Percentiles rank a stretch among this genome's conserved stretches.
Conservation (phyloP, 2,797 vertebrate species). For the Hoplostethus atlanticus region DNA sequence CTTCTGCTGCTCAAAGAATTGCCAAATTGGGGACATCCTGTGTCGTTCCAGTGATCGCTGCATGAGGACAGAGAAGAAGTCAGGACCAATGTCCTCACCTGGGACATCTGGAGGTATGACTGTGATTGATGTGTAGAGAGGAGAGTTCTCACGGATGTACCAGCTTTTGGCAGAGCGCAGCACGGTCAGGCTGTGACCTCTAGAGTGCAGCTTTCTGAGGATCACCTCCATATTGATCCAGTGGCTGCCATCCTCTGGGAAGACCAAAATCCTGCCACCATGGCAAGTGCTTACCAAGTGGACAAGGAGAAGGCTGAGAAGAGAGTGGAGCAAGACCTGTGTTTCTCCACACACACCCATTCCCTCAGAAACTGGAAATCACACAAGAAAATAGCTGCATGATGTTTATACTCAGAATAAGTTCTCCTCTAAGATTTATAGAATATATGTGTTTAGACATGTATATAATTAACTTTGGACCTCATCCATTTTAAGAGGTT, state of each 20-base stretch:
- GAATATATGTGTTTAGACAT: too few relatives aligned
- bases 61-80: conserved; percentile 26
- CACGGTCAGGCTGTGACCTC: conserved; percentile 77
- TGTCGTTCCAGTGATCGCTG: conserved; percentile 32
- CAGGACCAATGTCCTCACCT: not conserved
- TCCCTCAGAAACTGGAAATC: conserved; percentile 29
- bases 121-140: conserved; percentile 62
- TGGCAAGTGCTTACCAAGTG: conserved; percentile 32
- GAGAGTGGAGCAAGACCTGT: conserved; percentile 15
- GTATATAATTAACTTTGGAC: not conserved
- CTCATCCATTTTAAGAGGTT: too few relatives aligned
- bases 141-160: conserved; percentile 67
- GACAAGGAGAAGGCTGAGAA: conserved; percentile 14
- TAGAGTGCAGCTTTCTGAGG: conserved; percentile 69
- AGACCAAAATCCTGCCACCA: conserved; percentile 74
- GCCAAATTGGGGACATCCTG: conserved; percentile 32
- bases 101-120: conserved; percentile 19
- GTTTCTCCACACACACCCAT: conserved; percentile 34
- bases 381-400: not conserved
- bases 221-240: conserved; percentile 82
- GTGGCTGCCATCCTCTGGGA: conserved; percentile 77
- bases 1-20: conserved; percentile 52
- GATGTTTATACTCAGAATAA: not conserved
- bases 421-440: not conserved
- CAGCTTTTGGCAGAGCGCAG: conserved; percentile 69